Conservation (phyloP, 2,797 vertebrate genomes). For the Rousettus madagascariensis region DNA sequence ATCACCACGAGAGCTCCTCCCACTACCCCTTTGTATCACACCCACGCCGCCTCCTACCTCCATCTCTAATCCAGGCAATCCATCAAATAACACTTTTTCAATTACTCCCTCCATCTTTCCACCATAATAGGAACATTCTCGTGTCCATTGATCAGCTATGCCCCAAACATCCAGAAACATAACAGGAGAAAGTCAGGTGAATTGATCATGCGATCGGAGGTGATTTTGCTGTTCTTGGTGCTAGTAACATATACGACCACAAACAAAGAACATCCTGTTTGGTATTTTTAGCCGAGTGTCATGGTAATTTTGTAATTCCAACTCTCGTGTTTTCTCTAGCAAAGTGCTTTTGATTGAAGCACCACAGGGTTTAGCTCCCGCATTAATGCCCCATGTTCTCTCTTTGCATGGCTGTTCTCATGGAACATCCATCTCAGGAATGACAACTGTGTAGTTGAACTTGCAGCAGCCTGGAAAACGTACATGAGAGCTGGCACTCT, state of each 20-base stretch:
- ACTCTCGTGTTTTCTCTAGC: conserved; percentile 36
- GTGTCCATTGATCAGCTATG: not conserved
- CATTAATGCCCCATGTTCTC: not conserved
- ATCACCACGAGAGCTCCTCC: not conserved
- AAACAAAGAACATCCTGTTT: conserved; percentile 22
- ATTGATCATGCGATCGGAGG: not conserved
- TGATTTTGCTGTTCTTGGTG: conserved; percentile 9
- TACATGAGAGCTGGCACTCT: conserved; percentile 55
- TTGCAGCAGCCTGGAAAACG: conserved; percentile 61
- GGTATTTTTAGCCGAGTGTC: conserved; percentile 44
- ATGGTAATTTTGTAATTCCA: conserved; percentile 46
- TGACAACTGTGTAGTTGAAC: conserved; percentile 27
- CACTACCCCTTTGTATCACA: not conserved
- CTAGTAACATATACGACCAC: not conserved
- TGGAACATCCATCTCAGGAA: conserved; percentile 65
- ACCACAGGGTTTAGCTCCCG: not conserved
- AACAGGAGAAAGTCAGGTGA: not conserved
- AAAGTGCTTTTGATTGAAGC: conserved; percentile 44
- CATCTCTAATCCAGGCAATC: not conserved
- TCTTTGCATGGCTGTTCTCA: conserved; percentile 55
- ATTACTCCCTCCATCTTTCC: not conserved
- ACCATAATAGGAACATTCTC: not conserved
- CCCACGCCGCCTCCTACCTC: not conserved
- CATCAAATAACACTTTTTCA: not conserved
- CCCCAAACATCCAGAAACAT: not conserved